phyloP scores from a whole-genome alignment of 2,888 invertebrate genomes.

The Epiblema foenella region DNA sequence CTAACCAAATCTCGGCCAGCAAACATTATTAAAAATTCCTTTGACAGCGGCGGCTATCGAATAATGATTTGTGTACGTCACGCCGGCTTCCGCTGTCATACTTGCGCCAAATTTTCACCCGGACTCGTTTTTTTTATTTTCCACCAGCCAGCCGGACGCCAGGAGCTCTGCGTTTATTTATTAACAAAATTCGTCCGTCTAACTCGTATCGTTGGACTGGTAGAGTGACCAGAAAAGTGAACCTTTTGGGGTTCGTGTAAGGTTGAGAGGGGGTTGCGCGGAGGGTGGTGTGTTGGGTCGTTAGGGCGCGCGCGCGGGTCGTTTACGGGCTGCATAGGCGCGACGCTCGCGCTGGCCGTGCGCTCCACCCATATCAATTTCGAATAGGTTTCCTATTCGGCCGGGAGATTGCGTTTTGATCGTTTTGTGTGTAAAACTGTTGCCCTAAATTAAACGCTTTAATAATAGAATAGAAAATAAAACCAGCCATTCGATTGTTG shows the following conservation, averaged over 20 bases:
- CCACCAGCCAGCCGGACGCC: conserved; percentile 68
- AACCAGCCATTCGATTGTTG: conserved; percentile 67
- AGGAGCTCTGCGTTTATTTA: conserved; percentile 82
- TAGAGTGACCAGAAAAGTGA: conserved; percentile 49
- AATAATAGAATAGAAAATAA: conserved; percentile 82
- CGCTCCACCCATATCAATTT: conserved; percentile 84
- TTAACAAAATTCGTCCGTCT: conserved; percentile 82
- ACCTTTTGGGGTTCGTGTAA: conserved; percentile 56
- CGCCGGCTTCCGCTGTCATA: conserved; percentile 75
- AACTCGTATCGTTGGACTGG: conserved; percentile 62
- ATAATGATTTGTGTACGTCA: conserved; percentile 80
- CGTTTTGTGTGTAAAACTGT: conserved; percentile 83
- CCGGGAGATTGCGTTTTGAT: conserved; percentile 80
- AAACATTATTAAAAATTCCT: conserved; percentile 82
- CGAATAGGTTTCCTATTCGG: conserved; percentile 82
- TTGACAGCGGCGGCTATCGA: conserved; percentile 76
- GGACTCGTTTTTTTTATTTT: conserved; percentile 72
- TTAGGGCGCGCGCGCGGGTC: conserved; percentile 61
- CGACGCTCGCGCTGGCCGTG: conserved; percentile 66
- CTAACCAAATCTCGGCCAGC: conserved; percentile 70
- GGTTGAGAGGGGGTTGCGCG: conserved; percentile 53
- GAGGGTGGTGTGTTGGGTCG: conserved; percentile 53
- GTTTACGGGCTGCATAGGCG: conserved; percentile 81
- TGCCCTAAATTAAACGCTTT: conserved; percentile 83
- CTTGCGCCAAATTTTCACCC: conserved; percentile 80